Percentiles rank a stretch among this genome's conserved stretches.
These are phyloP conservation scores for Martes martes DNA, from an alignment of 2,113 vertebrate species.

Conservation along the genomic window DNA sequence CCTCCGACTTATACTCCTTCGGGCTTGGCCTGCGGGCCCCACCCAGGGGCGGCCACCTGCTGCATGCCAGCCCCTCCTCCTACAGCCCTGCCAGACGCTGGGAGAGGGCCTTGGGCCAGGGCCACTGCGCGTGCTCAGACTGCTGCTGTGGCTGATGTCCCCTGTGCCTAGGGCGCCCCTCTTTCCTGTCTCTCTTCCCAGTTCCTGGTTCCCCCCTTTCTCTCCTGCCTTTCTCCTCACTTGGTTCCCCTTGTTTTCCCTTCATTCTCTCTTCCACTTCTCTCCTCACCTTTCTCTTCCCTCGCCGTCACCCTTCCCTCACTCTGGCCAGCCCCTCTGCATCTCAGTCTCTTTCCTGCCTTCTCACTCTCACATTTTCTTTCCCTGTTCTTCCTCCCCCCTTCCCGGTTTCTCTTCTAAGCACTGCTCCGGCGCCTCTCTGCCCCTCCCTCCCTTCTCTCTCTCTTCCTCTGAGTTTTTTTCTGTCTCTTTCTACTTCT, in stretches of 20 bases:
- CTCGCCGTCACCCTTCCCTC: background rate
- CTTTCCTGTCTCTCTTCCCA: background rate
- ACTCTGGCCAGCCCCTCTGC: background rate
- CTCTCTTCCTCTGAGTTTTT: background rate
- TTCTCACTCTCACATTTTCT: background rate
- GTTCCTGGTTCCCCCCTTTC: fast-evolving
- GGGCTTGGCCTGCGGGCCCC: slow-evolving; percentile 78
- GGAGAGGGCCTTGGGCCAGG: slow-evolving; percentile 76
- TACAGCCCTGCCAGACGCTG: slow-evolving; percentile 53
- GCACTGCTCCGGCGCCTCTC: background rate
- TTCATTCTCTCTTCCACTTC: fast-evolving
- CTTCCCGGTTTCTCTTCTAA: background rate
- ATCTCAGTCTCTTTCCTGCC: fast-evolving
- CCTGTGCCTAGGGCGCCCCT: fast-evolving
- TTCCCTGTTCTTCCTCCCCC: background rate
- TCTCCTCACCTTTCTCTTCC: background rate
- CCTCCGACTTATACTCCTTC: slow-evolving; percentile 84
- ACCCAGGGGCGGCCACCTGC: slow-evolving; percentile 82
- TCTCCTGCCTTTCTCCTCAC: background rate
- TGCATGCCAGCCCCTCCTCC: slow-evolving; percentile 72
- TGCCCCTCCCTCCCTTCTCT: background rate
- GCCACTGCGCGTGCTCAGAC: background rate
- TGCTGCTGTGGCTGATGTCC: background rate
- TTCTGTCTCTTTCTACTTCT: background rate
- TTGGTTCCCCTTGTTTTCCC: background rate